Evolutionary conservation across 1,140 invertebrate species (phyloP).

Genomic region (Hycleus phaleratus): DNA sequence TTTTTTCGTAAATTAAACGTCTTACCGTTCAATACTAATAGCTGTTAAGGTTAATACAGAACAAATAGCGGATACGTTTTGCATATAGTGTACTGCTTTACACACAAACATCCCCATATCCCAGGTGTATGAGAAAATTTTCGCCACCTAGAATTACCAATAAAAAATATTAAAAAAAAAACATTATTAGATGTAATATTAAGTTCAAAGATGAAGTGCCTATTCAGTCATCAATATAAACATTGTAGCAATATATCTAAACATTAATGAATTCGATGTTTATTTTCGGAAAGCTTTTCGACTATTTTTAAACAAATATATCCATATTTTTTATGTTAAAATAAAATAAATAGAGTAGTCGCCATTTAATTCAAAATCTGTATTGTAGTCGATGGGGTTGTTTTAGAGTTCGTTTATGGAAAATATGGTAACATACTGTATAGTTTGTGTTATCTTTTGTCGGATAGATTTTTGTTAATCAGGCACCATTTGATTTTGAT

Average conservation of each 20-base stretch:
- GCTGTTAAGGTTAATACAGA: slow-evolving; percentile 68
- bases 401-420: no score
- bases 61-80: slow-evolving; percentile 67
- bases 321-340: no score
- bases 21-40: slow-evolving; percentile 72
- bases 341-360: no score
- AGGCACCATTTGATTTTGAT: no score
- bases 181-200: neutral
- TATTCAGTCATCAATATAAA: slow-evolving; percentile 9
- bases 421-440: no score
- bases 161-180: neutral
- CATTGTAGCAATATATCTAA: slow-evolving; percentile 16
- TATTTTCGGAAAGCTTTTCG: slow-evolving; percentile 26
- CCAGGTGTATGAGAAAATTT: slow-evolving; percentile 69
- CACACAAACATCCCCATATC: slow-evolving; percentile 62
- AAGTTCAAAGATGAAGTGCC: slow-evolving; percentile 6
- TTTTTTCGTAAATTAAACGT: neutral
- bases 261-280: slow-evolving; percentile 13
- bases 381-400: no score
- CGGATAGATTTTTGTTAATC: no score
- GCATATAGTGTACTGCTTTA: slow-evolving; percentile 68
- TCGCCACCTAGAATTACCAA: slow-evolving; percentile 53
- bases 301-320: slow-evolving; percentile 1
- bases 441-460: no score
- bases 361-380: no score